Evolutionary conservation across 1,140 invertebrate species (phyloP).

Genomic region (Danaus melanippus): DNA sequence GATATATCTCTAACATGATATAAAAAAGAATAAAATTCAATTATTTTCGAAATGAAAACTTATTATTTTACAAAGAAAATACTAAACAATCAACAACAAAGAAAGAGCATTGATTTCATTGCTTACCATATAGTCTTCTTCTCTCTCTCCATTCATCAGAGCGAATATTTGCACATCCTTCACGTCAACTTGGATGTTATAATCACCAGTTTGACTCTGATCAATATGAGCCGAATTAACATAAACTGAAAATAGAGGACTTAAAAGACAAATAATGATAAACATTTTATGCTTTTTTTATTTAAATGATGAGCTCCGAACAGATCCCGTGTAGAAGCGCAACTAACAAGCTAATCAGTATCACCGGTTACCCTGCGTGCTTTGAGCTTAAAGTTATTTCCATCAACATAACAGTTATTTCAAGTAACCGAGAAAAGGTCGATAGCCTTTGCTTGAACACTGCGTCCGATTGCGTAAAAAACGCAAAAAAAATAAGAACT

Average conservation of each 20-base stretch:
- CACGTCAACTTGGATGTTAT: slow-evolving; percentile 84
- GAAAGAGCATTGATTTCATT: not conserved
- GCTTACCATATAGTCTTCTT: slow-evolving; percentile 68
- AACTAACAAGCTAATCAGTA: slow-evolving; percentile 30
- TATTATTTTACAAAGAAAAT: slow-evolving; percentile 2
- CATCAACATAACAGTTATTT: slow-evolving; percentile 69
- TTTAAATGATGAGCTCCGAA: slow-evolving; percentile 21
- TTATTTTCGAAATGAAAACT: too few relatives aligned
- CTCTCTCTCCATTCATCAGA: slow-evolving; percentile 58
- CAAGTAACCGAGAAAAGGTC: slow-evolving; percentile 66
- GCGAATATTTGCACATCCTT: slow-evolving; percentile 84
- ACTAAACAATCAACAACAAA: slow-evolving; percentile 14
- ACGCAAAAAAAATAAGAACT: slow-evolving; percentile 31
- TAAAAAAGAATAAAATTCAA: too few relatives aligned
- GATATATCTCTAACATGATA: too few relatives aligned
- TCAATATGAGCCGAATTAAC: slow-evolving; percentile 69
- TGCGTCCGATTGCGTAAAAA: slow-evolving; percentile 53
- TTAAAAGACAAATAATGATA: slow-evolving; percentile 15
- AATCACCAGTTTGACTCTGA: slow-evolving; percentile 82
- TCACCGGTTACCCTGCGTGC: slow-evolving; percentile 33
- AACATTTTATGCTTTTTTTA: slow-evolving; percentile 13
- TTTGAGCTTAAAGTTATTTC: slow-evolving; percentile 61
- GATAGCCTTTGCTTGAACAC: slow-evolving; percentile 60
- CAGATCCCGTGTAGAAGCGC: slow-evolving; percentile 37
- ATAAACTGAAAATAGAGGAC: slow-evolving; percentile 15